These are phyloP conservation scores for Synergus umbraculus DNA, from an alignment of 2,888 invertebrate species.

Conservation along the genomic window DNA sequence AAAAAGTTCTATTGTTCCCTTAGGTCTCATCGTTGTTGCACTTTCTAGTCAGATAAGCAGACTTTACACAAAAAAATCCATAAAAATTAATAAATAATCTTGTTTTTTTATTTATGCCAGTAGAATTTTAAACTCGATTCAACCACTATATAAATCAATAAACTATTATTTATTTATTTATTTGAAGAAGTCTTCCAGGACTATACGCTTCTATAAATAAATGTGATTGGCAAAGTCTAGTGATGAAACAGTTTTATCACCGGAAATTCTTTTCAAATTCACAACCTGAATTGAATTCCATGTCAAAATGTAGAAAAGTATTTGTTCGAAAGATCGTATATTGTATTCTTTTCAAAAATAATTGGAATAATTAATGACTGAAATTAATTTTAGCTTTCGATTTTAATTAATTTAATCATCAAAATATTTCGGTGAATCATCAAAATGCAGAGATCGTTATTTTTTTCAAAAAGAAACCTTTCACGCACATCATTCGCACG, in stretches of 20 bases:
- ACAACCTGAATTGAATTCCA: too few species aligned
- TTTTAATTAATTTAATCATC: neutral
- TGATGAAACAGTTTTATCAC: neutral
- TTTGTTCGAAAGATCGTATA: too few species aligned
- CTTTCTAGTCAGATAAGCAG: neutral
- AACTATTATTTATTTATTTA: too few species aligned
- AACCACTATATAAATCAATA: too few species aligned
- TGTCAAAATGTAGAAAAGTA: too few species aligned
- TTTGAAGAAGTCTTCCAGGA: too few species aligned
- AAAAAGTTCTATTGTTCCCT: neutral
- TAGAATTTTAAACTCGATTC: too few species aligned
- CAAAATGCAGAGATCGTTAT: neutral
- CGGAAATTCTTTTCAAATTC: too few species aligned
- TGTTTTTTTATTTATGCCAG: neutral
- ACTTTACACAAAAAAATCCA: neutral
- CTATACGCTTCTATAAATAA: too few species aligned
- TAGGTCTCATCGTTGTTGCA: neutral
- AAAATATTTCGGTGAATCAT: conserved; percentile 3
- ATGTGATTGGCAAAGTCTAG: neutral
- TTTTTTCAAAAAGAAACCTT: neutral
- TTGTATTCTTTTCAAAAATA: too few species aligned
- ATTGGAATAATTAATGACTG: too few species aligned
- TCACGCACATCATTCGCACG: conserved; percentile 11
- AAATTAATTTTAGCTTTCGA: too few species aligned
- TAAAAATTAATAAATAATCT: neutral